A percentile compares a stretch with the other conserved stretches of the same genome.
phyloP scores from a whole-genome alignment of 2,797 vertebrate species.

The Sebastes melanostomus region DNA sequence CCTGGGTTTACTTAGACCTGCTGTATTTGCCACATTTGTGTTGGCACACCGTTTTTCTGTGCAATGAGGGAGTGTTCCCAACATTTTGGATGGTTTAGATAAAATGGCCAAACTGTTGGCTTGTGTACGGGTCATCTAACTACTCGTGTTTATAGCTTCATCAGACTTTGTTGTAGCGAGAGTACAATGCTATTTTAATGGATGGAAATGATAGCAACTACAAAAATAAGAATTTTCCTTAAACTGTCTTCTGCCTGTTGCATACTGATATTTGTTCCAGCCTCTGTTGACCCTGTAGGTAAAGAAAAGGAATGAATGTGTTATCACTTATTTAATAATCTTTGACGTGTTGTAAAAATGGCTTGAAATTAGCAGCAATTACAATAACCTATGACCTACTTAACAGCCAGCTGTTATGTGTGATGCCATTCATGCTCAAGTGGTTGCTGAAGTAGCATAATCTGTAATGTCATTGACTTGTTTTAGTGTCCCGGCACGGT shows the following conservation, averaged over 20 bases:
- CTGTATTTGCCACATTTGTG: neutral
- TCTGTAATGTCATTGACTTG: constrained; percentile 12
- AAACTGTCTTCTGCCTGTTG: neutral
- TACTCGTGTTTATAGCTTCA: neutral
- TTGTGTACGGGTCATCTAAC: neutral
- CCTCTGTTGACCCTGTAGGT: neutral
- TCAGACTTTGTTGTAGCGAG: neutral
- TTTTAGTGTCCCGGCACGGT: constrained; percentile 1
- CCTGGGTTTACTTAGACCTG: neutral
- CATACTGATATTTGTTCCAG: neutral
- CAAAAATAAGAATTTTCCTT: neutral
- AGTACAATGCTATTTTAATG: neutral
- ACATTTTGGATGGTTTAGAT: neutral
- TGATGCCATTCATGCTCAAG: constrained; percentile 21
- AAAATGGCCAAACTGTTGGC: neutral
- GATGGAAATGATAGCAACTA: neutral
- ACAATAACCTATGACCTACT: neutral
- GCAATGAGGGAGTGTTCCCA: neutral
- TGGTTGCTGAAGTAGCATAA: neutral
- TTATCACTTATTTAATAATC: neutral
- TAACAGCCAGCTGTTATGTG: constrained; percentile 1
- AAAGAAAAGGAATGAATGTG: neutral
- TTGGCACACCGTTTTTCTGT: neutral
- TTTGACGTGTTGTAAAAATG: neutral
- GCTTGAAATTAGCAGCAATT: neutral